Conservation (phyloP, 2,113 vertebrate genomes). For the Pluvianellus socialis region DNA sequence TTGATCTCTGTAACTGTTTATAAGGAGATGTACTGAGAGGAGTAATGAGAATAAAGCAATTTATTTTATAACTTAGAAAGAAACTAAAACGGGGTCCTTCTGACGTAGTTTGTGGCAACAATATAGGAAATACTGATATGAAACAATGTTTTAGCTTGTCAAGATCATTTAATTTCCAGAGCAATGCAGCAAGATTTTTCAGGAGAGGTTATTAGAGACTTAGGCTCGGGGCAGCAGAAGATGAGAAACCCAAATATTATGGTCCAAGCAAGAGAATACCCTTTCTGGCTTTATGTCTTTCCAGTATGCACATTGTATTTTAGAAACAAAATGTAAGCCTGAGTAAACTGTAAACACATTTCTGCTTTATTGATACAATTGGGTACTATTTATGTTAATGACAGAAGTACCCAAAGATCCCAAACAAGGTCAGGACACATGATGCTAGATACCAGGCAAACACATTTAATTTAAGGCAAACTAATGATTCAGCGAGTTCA, state of each 20-base stretch:
- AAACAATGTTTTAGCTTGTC: constrained; percentile 46
- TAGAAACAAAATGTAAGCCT: neutral
- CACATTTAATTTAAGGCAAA: neutral
- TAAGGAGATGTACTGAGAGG: neutral
- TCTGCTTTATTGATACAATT: neutral
- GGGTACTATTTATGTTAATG: neutral
- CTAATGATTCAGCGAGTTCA: neutral
- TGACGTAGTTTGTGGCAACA: neutral
- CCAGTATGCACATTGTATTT: neutral
- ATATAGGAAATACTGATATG: constrained; percentile 28
- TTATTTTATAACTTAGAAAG: constrained; percentile 25
- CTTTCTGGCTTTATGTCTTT: neutral
- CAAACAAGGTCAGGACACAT: neutral
- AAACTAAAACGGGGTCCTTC: neutral
- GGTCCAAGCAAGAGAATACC: neutral
- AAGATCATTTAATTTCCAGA: constrained; percentile 39
- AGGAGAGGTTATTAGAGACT: constrained; percentile 29
- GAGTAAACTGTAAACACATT: neutral
- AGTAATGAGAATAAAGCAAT: neutral
- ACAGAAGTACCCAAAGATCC: neutral
- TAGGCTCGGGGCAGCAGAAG: constrained; percentile 7
- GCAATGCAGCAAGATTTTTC: constrained; percentile 35
- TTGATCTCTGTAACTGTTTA: neutral
- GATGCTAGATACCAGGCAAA: neutral
- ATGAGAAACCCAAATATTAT: neutral